phyloP scores from a whole-genome alignment of 1,140 invertebrate species.

The Stegodyphus dumicola region DNA sequence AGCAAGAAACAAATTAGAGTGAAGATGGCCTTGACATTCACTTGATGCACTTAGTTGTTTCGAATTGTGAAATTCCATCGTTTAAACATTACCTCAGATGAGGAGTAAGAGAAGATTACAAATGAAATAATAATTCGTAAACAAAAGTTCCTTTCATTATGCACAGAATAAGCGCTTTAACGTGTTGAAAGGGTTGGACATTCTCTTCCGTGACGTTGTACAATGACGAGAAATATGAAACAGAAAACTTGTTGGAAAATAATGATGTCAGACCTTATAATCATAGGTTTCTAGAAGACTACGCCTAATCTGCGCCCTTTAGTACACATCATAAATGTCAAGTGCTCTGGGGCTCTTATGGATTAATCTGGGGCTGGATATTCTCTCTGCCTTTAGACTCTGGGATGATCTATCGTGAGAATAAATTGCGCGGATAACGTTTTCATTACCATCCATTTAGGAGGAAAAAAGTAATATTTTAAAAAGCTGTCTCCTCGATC shows the following conservation, averaged over 20 bases:
- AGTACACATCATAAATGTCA: constrained; percentile 36
- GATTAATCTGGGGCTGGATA: constrained; percentile 14
- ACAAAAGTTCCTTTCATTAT: not conserved
- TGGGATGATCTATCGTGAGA: constrained; percentile 17
- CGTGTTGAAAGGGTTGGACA: constrained; percentile 29
- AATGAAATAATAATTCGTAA: not conserved
- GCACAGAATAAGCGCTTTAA: not conserved
- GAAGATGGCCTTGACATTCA: too few relatives aligned
- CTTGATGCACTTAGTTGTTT: too few relatives aligned
- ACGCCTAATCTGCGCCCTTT: constrained; percentile 33
- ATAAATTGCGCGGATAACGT: constrained; percentile 22
- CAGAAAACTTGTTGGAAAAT: constrained; percentile 45
- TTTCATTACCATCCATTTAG: constrained; percentile 26
- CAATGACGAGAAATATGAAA: constrained; percentile 31
- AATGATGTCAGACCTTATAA: constrained; percentile 42
- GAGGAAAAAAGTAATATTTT: not conserved
- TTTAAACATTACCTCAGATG: too few relatives aligned
- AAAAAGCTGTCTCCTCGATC: not conserved
- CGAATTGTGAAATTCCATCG: too few relatives aligned
- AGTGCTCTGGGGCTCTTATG: constrained; percentile 18
- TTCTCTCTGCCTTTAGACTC: not conserved
- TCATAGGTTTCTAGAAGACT: constrained; percentile 27
- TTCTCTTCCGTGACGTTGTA: constrained; percentile 25
- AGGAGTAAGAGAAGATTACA: too few relatives aligned
- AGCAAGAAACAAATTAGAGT: too few relatives aligned